These are phyloP conservation scores for Choloepus didactylus DNA, from an alignment of 2,797 vertebrate species.

Conservation along the genomic window DNA sequence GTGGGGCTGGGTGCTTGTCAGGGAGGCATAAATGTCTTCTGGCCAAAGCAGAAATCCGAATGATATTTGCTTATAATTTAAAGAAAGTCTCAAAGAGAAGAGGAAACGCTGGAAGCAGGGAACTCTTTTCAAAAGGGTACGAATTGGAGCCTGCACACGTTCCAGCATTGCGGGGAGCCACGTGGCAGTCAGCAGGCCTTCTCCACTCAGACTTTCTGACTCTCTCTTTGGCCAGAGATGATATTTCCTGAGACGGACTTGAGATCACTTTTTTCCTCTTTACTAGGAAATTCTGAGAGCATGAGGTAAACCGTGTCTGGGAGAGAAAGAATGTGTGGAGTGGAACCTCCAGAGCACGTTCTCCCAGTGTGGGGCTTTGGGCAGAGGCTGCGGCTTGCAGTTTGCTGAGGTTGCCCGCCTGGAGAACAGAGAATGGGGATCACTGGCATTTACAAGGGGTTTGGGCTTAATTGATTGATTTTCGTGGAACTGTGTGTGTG, in stretches of 20 bases:
- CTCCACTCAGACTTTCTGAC: not conserved
- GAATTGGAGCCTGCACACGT: not conserved
- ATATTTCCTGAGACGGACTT: constrained; percentile 63
- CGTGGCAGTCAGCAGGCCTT: not conserved
- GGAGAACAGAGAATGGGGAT: not conserved
- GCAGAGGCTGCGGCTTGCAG: not conserved
- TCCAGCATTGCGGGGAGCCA: not conserved
- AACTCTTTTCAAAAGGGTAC: not conserved
- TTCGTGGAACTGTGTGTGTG: not conserved
- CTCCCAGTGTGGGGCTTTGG: not conserved
- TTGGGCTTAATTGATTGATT: not conserved
- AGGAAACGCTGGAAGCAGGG: not conserved
- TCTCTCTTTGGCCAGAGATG: constrained; percentile 23
- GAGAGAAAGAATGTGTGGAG: not conserved
- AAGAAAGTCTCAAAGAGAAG: constrained; percentile 40
- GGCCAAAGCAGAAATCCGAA: constrained; percentile 3
- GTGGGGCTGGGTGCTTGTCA: accelerated
- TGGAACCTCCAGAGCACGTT: not conserved
- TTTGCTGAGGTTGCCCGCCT: not conserved
- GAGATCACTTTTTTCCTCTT: constrained; percentile 37
- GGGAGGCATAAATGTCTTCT: not conserved
- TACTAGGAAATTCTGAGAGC: constrained; percentile 74
- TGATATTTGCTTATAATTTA: not conserved
- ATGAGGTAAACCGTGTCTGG: constrained; percentile 53
- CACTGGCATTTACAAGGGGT: not conserved